These are phyloP conservation scores for Gymnocypris eckloni DNA, from an alignment of 2,797 vertebrate species.

Conservation along the genomic window DNA sequence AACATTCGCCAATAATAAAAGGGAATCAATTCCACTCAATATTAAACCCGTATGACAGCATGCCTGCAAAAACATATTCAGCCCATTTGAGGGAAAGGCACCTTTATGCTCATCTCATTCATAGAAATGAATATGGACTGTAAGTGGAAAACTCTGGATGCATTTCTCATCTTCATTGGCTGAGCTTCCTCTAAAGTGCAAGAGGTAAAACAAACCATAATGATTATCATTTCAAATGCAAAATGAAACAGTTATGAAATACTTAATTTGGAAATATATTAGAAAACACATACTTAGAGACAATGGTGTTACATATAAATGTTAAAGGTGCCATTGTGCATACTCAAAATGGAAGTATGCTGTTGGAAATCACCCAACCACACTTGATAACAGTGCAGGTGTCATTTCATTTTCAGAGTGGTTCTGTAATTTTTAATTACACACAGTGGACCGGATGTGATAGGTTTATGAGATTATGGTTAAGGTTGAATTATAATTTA, in stretches of 20 bases:
- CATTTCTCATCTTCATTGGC: conserved; percentile 25
- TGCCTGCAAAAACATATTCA: neutral
- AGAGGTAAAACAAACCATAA: conserved; percentile 9
- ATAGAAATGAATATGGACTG: conserved; percentile 20
- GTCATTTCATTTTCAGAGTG: conserved; percentile 29
- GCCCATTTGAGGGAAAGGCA: conserved; percentile 44
- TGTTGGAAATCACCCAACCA: neutral
- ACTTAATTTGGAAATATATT: neutral
- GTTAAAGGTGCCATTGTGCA: neutral
- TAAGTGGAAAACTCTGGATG: conserved; percentile 32
- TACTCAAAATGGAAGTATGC: neutral
- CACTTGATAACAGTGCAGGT: neutral
- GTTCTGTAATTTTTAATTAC: conserved; percentile 15
- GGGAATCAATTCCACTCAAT: neutral
- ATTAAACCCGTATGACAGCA: conserved; percentile 18
- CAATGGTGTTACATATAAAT: neutral
- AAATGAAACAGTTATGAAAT: neutral
- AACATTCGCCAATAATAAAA: neutral
- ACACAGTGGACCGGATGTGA: conserved; percentile 24
- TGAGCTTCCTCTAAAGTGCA: conserved; percentile 38
- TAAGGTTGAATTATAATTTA: conserved; percentile 28
- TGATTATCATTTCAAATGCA: conserved; percentile 10
- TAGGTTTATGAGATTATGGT: conserved; percentile 38
- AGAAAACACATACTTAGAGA: neutral
- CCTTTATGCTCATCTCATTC: conserved; percentile 10